phyloP scores from a whole-genome alignment of 2,888 invertebrate species.

The Agrilus cyanescens region DNA sequence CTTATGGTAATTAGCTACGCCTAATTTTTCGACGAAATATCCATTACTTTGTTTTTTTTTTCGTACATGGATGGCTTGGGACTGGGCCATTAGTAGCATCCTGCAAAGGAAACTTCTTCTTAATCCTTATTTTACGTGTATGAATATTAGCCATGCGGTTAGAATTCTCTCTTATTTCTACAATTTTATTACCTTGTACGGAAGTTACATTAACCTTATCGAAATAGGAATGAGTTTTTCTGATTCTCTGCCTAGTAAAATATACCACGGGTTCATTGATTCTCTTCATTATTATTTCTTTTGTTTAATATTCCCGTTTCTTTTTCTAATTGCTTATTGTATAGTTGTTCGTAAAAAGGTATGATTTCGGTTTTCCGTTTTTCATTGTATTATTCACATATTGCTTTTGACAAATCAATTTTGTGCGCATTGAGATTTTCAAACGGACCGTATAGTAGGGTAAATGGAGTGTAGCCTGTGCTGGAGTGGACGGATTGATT shows the following conservation, averaged over 20 bases:
- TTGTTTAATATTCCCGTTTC: conserved; percentile 5
- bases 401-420: conserved; percentile 11
- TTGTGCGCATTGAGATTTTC: conserved; percentile 8
- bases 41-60: conserved; percentile 11
- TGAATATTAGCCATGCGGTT: conserved; percentile 9
- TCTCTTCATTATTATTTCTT: conserved; percentile 6
- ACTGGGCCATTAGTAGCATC: conserved; percentile 7
- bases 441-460: conserved; percentile 4
- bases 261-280: conserved; percentile 9
- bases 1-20: conserved; percentile 13
- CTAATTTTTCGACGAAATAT: conserved; percentile 12
- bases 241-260: conserved; percentile 4
- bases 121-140: conserved; percentile 10
- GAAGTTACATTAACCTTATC: conserved; percentile 10
- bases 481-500: conserved; percentile 7
- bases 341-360: conserved; percentile 8
- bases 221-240: conserved; percentile 5
- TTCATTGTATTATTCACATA: too few species aligned
- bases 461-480: conserved; percentile 8
- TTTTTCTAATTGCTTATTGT: conserved; percentile 6
- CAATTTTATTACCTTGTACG: conserved; percentile 11
- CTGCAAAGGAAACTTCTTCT: conserved; percentile 13
- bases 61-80: conserved; percentile 13
- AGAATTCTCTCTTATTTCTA: too few species aligned
- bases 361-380: conserved; percentile 7